phyloP scores from a whole-genome alignment of 2,797 vertebrate species.

The Syngnathus acus region DNA sequence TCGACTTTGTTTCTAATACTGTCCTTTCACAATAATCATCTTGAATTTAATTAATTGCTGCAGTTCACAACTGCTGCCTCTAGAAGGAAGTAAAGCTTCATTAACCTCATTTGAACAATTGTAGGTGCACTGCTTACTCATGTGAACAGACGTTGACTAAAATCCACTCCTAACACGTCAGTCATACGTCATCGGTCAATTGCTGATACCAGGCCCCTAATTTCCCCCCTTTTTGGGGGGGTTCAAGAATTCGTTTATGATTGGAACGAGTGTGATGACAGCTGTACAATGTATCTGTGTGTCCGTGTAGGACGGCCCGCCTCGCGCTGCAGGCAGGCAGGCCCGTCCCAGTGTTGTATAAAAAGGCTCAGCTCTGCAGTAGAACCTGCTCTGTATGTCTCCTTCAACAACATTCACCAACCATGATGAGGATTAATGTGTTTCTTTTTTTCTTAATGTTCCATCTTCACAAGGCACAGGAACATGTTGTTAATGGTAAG shows the following conservation, averaged over 20 bases:
- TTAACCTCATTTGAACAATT: neutral
- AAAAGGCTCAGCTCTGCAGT: constrained; percentile 43
- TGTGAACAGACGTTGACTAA: too few relatives aligned
- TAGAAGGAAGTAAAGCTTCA: constrained; percentile 17
- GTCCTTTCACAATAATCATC: neutral
- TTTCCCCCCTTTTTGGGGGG: too few relatives aligned
- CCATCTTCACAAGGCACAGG: constrained; percentile 55
- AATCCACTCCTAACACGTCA: neutral
- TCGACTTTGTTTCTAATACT: neutral
- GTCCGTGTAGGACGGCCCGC: constrained; percentile 40
- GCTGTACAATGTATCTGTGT: neutral
- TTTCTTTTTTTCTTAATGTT: constrained; percentile 55
- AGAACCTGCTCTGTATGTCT: constrained; percentile 27
- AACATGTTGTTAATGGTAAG: constrained; percentile 67
- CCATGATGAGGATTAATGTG: constrained; percentile 61
- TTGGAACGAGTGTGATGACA: constrained; percentile 40
- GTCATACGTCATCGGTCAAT: neutral
- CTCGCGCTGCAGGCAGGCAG: constrained; percentile 29
- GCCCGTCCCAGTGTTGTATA: constrained; percentile 49
- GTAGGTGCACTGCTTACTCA: too few relatives aligned
- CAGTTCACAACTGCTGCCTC: constrained; percentile 11
- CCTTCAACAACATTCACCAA: constrained; percentile 14
- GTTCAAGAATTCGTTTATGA: constrained; percentile 33
- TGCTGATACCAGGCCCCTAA: neutral
- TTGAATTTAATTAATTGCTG: neutral